Conservation (phyloP, 1,140 invertebrate genomes). For the Latrodectus geometricus region DNA sequence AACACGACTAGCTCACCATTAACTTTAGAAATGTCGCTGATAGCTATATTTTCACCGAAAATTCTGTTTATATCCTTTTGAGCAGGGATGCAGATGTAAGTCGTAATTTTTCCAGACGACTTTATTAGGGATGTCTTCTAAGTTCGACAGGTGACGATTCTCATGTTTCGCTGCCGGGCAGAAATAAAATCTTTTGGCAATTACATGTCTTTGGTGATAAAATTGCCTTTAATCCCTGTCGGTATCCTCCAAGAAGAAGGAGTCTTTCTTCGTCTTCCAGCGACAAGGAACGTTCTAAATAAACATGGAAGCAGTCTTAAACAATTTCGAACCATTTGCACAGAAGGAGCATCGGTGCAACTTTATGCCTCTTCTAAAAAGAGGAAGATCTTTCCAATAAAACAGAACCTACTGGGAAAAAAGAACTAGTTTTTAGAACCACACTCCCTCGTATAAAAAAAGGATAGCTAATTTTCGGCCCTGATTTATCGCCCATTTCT, state of each 20-base stretch:
- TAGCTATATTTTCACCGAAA: no score
- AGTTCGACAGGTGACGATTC: no score
- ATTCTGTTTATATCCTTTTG: no score
- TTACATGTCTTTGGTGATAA: neutral
- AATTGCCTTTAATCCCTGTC: neutral
- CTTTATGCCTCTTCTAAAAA: constrained; percentile 6
- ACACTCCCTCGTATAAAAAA: constrained; percentile 16
- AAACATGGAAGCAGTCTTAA: constrained; percentile 16
- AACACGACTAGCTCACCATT: no score
- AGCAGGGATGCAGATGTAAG: no score
- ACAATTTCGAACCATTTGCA: constrained; percentile 13
- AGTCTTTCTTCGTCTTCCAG: neutral
- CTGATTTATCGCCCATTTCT: constrained; percentile 14
- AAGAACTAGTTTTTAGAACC: constrained; percentile 3
- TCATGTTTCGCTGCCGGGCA: no score
- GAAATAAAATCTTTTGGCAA: no score
- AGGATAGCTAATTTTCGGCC: constrained; percentile 36
- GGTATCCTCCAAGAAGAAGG: neutral
- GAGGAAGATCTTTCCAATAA: neutral
- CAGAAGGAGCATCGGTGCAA: neutral
- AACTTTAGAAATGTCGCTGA: no score
- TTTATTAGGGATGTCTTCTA: no score
- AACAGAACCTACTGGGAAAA: neutral
- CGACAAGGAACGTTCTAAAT: neutral
- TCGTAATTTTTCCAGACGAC: no score